Evolutionary conservation across 2,797 vertebrate genomes (phyloP).

Genomic region (Mormyrops boulengeri): DNA sequence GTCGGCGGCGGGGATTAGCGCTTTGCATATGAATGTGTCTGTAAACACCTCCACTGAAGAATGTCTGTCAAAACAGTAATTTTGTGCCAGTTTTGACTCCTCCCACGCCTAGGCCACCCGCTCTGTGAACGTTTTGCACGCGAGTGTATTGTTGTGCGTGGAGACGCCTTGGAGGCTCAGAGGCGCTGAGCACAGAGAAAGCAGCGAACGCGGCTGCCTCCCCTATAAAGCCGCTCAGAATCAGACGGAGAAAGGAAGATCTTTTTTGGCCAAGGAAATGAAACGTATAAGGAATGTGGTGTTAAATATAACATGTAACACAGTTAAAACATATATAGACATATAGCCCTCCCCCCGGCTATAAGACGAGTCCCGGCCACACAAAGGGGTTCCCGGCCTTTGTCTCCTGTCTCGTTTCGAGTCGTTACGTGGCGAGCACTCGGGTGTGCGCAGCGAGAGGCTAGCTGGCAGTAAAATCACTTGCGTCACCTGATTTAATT

Average conservation of each 20-base stretch:
- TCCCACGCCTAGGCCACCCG: not conserved
- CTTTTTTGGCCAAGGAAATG: not conserved
- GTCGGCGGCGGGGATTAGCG: not conserved
- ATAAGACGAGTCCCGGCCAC: not conserved
- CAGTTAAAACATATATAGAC: not conserved
- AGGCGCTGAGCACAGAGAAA: not conserved
- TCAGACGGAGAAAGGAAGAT: not conserved
- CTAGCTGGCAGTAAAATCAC: not conserved
- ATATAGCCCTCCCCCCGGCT: not conserved
- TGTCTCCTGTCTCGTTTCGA: not conserved
- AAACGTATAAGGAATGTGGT: not conserved
- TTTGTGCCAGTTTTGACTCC: not conserved
- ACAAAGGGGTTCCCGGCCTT: not conserved
- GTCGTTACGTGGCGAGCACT: not conserved
- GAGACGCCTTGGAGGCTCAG: not conserved
- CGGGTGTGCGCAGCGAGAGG: not conserved
- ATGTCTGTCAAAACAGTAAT: slow-evolving; percentile 5
- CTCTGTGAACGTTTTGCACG: not conserved
- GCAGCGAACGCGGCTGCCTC: not conserved
- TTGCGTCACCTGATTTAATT: not conserved
- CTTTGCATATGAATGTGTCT: not conserved
- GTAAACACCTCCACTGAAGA: not conserved
- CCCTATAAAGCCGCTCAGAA: not conserved
- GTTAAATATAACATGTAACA: not conserved
- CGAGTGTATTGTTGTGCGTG: not conserved